Evolutionary conservation across 2,113 vertebrate species (phyloP).

Genomic region (Macrotus californicus): DNA sequence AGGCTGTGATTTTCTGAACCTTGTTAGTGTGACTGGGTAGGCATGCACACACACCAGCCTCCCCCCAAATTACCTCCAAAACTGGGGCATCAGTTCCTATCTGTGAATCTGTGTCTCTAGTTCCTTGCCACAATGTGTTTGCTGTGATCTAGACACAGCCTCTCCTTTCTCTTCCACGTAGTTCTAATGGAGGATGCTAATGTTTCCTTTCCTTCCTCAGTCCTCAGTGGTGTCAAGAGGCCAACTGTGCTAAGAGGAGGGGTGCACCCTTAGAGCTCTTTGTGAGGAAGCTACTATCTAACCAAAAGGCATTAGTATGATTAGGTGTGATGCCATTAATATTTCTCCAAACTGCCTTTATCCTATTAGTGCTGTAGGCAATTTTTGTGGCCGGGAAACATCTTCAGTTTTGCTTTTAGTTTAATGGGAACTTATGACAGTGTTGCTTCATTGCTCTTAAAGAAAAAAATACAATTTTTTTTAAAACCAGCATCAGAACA

Average conservation of each 20-base stretch:
- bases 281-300: background rate
- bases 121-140: background rate
- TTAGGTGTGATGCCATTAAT: background rate
- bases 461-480: no score
- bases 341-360: background rate
- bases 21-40: background rate
- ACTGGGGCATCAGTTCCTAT: background rate
- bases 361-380: slow-evolving; percentile 22
- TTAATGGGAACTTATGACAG: slow-evolving; percentile 3
- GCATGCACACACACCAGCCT: background rate
- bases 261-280: background rate
- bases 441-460: background rate
- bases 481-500: background rate
- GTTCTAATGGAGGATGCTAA: background rate
- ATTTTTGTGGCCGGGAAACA: background rate
- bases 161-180: background rate
- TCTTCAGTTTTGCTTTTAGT: background rate
- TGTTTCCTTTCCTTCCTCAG: background rate
- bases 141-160: background rate
- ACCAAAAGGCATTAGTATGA: background rate
- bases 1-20: background rate
- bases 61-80: background rate
- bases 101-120: background rate
- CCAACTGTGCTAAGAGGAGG: background rate
- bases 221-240: background rate